Evolutionary conservation across 2,797 vertebrate genomes (phyloP).

Genomic region (Nothura maculosa): DNA sequence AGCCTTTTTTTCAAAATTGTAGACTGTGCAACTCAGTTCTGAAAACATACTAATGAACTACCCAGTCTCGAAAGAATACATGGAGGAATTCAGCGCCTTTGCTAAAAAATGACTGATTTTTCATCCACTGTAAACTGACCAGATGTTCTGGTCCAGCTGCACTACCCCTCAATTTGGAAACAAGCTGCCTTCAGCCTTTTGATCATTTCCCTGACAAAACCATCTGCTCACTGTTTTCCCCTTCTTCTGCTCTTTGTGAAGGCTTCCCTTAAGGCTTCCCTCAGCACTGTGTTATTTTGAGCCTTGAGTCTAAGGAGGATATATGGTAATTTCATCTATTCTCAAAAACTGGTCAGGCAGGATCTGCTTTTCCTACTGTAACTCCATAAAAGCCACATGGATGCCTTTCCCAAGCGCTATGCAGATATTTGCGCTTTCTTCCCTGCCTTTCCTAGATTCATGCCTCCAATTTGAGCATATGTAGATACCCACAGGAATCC

Average conservation of each 20-base stretch:
- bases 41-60: background rate
- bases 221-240: conserved; percentile 46
- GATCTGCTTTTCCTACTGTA: conserved; percentile 41
- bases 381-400: conserved; percentile 20
- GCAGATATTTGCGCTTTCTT: background rate
- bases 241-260: background rate
- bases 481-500: background rate
- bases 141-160: conserved; percentile 53
- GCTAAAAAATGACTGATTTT: conserved; percentile 7
- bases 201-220: background rate
- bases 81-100: background rate
- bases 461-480: background rate
- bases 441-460: background rate
- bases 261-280: conserved; percentile 21
- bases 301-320: background rate
- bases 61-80: background rate
- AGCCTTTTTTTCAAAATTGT: conserved; percentile 6
- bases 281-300: background rate
- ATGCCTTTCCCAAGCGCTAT: background rate
- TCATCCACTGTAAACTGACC: conserved; percentile 10
- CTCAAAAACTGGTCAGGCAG: conserved; percentile 44
- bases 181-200: conserved; percentile 16
- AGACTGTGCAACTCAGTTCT: background rate
- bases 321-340: conserved; percentile 16
- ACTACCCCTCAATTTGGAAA: background rate